Conservation (phyloP, 2,888 invertebrate species). For the Epinotia demarniana region DNA sequence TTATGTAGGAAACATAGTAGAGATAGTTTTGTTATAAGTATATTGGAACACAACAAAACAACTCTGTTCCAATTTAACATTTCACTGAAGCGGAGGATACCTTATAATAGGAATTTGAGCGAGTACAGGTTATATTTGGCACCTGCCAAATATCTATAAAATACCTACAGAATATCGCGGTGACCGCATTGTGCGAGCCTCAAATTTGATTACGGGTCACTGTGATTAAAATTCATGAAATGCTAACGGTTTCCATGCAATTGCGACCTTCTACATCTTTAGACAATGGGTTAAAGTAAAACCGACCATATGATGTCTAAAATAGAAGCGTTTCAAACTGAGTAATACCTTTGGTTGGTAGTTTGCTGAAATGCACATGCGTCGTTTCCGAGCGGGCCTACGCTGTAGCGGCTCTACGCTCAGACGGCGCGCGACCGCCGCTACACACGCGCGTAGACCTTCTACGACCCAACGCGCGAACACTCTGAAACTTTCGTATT, state of each 20-base stretch:
- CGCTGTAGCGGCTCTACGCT: slow-evolving; percentile 66
- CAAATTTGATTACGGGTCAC: slow-evolving; percentile 54
- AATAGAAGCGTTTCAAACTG: slow-evolving; percentile 50
- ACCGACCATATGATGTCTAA: slow-evolving; percentile 51
- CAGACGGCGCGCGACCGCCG: slow-evolving; percentile 79
- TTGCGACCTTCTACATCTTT: slow-evolving; percentile 63
- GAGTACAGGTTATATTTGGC: no score
- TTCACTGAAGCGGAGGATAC: no score
- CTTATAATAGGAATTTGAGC: no score
- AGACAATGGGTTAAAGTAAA: slow-evolving; percentile 19
- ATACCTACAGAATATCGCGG: slow-evolving; percentile 11
- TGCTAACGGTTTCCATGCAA: slow-evolving; percentile 69
- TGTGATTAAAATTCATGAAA: slow-evolving; percentile 69
- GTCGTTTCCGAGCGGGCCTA: slow-evolving; percentile 65
- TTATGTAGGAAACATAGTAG: no score
- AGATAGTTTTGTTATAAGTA: no score
- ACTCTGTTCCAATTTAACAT: no score
- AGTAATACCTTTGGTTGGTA: slow-evolving; percentile 44
- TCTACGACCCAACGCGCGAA: slow-evolving; percentile 62
- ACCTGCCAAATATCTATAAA: neutral
- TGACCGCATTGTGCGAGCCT: slow-evolving; percentile 24
- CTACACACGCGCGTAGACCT: slow-evolving; percentile 66
- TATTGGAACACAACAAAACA: no score
- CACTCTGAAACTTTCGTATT: slow-evolving; percentile 78
- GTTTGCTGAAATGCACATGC: slow-evolving; percentile 75